Evolutionary conservation across 2,888 invertebrate genomes (phyloP).

Genomic region (Drosophila rubida): DNA sequence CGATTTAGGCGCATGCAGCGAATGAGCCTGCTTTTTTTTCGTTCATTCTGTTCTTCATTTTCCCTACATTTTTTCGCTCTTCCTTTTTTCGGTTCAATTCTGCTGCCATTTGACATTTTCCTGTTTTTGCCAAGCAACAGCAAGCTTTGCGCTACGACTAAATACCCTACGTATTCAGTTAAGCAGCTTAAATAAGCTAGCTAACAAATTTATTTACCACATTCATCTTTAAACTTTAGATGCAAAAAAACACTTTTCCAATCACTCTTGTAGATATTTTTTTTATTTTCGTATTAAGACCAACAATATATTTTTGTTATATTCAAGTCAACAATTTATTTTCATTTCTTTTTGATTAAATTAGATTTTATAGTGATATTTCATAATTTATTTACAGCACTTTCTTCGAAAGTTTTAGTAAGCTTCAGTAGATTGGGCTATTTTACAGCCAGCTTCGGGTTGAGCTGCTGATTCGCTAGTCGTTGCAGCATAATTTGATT

Average conservation of each 20-base stretch:
- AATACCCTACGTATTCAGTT: conserved; percentile 14
- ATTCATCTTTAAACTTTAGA: too few species aligned
- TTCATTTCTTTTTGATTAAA: too few species aligned
- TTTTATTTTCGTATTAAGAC: too few species aligned
- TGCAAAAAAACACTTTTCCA: too few species aligned
- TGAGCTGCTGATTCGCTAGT: conserved; percentile 11
- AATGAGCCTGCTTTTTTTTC: conserved; percentile 44
- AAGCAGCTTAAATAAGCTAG: background rate
- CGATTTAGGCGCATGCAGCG: conserved; percentile 78
- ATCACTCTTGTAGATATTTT: too few species aligned
- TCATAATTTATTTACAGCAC: too few species aligned
- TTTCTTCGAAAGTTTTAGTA: too few species aligned
- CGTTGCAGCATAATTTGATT: conserved; percentile 7
- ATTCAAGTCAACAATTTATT: too few species aligned
- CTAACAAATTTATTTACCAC: too few species aligned
- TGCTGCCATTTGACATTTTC: conserved; percentile 62
- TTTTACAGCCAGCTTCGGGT: too few species aligned
- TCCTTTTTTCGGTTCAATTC: conserved; percentile 41
- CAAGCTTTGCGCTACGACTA: conserved; percentile 35
- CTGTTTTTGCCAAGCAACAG: conserved; percentile 21
- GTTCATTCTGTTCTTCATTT: conserved; percentile 12
- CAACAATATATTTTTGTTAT: too few species aligned
- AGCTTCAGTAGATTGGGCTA: too few species aligned
- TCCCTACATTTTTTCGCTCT: conserved; percentile 14
- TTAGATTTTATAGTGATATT: background rate